phyloP scores from a whole-genome alignment of 2,113 vertebrate species.

The Taurulus bubalis region DNA sequence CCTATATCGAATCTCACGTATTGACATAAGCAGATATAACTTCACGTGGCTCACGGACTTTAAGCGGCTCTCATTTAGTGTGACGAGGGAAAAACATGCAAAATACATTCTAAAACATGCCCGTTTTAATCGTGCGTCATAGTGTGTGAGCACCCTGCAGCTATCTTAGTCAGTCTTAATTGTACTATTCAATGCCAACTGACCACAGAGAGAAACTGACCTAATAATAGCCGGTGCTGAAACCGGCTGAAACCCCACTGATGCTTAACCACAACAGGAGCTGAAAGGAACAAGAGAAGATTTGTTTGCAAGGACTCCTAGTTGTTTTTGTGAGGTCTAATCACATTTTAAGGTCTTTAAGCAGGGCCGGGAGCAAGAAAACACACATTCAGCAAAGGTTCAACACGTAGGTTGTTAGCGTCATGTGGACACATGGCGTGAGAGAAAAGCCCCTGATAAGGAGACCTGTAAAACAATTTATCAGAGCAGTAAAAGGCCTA shows the following conservation, averaged over 20 bases:
- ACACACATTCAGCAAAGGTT: not conserved
- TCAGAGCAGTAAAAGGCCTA: conserved; percentile 15
- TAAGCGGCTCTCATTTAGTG: conserved; percentile 1
- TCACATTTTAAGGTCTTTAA: conserved; percentile 12
- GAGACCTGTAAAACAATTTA: conserved; percentile 33
- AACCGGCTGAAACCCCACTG: conserved; percentile 37
- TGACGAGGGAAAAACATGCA: not conserved
- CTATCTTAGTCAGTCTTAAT: conserved; percentile 14
- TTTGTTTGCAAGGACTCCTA: conserved; percentile 10
- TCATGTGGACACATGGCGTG: not conserved
- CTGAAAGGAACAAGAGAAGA: conserved; percentile 15
- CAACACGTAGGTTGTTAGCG: not conserved
- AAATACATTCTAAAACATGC: not conserved
- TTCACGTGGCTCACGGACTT: not conserved
- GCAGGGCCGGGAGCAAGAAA: not conserved
- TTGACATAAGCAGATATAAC: conserved; percentile 23
- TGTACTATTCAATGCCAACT: conserved; percentile 27
- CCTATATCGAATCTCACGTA: conserved; percentile 29
- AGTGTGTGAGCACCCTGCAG: not conserved
- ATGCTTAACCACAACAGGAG: conserved; percentile 5
- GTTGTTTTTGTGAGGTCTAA: conserved; percentile 28
- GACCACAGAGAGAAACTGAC: conserved; percentile 8
- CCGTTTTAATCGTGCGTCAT: not conserved
- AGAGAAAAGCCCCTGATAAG: conserved; percentile 48
- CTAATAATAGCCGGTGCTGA: conserved; percentile 11